phyloP scores from a whole-genome alignment of 1,140 invertebrate species.

The Bombus confusus region DNA sequence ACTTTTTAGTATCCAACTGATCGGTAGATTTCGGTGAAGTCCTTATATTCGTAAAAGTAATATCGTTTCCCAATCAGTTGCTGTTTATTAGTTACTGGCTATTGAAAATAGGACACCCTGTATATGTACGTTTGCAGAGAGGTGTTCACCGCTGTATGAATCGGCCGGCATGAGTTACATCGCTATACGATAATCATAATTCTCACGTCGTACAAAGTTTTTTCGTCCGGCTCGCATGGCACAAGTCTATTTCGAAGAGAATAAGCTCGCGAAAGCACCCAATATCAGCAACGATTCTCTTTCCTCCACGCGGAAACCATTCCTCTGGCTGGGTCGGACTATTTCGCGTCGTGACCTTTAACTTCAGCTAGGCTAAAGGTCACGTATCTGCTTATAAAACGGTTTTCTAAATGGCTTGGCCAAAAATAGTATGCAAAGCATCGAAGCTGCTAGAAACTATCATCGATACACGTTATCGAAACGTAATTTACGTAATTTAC shows the following conservation, averaged over 20 bases:
- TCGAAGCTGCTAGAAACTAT: slow-evolving; percentile 33
- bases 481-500: too few species aligned
- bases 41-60: not conserved
- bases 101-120: not conserved
- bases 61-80: not conserved
- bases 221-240: not conserved
- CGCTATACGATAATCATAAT: not conserved
- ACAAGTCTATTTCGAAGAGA: not conserved
- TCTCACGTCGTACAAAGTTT: not conserved
- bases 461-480: too few species aligned
- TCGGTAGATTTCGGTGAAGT: not conserved
- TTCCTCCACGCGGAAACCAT: not conserved
- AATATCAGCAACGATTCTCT: not conserved
- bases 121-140: not conserved
- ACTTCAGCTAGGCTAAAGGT: slow-evolving; percentile 69
- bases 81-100: too few species aligned
- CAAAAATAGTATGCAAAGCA: slow-evolving; percentile 71
- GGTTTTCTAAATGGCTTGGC: slow-evolving; percentile 47
- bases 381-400: slow-evolving; percentile 66
- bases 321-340: slow-evolving; percentile 50
- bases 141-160: not conserved
- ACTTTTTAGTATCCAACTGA: too few species aligned
- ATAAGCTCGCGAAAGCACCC: not conserved
- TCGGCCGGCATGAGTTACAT: not conserved
- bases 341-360: slow-evolving; percentile 68